Conservation (phyloP, 2,113 vertebrate species). For the Campylomormyrus tamandua region DNA sequence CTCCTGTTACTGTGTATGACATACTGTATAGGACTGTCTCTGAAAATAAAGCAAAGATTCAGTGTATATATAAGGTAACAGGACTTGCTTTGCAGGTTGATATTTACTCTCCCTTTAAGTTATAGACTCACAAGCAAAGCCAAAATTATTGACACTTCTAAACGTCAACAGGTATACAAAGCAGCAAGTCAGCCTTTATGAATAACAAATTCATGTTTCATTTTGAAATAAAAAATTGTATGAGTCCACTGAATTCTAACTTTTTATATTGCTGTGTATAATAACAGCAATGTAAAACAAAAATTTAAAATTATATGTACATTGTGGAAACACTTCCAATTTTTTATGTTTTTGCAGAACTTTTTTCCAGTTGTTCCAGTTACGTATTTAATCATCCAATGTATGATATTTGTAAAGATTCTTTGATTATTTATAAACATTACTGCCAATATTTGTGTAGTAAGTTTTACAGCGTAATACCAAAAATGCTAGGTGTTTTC, state of each 20-base stretch:
- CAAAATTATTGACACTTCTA: background rate
- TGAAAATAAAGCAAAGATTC: background rate
- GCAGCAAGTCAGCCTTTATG: background rate
- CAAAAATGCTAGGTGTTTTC: no score
- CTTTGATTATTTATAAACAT: no score
- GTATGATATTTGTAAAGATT: no score
- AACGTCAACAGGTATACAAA: background rate
- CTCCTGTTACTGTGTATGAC: background rate
- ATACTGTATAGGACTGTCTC: background rate
- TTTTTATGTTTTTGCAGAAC: no score
- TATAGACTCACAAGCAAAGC: background rate
- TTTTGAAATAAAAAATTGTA: background rate
- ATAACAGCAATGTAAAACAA: background rate
- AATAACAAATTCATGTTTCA: background rate
- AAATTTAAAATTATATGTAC: background rate
- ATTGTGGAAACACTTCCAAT: no score
- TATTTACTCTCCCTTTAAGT: background rate
- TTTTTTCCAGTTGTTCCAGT: no score
- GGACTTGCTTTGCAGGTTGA: background rate
- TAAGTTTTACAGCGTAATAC: no score
- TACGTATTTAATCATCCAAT: no score
- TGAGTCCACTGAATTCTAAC: background rate
- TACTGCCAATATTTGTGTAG: no score
- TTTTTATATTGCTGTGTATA: background rate
- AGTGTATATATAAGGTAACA: background rate